Evolutionary conservation across 2,113 vertebrate genomes (phyloP).

Genomic region (Athene noctua): DNA sequence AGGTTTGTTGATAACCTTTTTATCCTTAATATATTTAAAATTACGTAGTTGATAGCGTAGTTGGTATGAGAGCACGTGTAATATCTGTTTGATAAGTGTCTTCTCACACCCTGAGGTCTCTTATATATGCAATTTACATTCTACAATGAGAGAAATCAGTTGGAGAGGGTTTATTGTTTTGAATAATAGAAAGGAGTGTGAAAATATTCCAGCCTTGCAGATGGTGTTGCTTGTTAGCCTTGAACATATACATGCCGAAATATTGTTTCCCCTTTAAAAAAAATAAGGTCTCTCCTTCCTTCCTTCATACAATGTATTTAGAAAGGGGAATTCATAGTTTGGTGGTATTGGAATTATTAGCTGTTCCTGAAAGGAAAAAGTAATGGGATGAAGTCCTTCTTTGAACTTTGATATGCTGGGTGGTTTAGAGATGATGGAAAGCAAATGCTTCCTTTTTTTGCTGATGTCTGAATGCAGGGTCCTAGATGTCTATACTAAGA

Average conservation of each 20-base stretch:
- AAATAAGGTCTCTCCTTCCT: constrained; percentile 2
- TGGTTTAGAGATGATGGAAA: constrained; percentile 14
- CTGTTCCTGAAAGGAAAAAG: constrained; percentile 57
- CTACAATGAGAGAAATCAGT: constrained; percentile 76
- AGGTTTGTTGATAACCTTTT: constrained; percentile 64
- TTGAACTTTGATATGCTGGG: constrained; percentile 36
- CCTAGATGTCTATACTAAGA: neutral
- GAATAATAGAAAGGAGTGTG: constrained; percentile 74
- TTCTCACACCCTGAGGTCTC: constrained; percentile 78
- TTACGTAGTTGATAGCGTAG: constrained; percentile 19
- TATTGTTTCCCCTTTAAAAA: constrained; percentile 58
- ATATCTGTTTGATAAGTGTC: constrained; percentile 76
- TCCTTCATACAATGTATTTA: constrained; percentile 45
- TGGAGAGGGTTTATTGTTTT: constrained; percentile 78
- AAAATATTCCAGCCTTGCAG: constrained; percentile 75
- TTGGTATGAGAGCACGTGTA: constrained; percentile 57
- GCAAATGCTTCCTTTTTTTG: constrained; percentile 8
- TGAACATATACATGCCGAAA: constrained; percentile 59
- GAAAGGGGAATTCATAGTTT: constrained; percentile 61
- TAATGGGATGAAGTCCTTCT: constrained; percentile 15
- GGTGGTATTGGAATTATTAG: constrained; percentile 60
- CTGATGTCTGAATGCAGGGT: neutral
- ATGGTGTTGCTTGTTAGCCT: constrained; percentile 72
- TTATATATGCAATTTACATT: constrained; percentile 76
- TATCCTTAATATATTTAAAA: constrained; percentile 67